Conservation (phyloP, 2,113 vertebrate genomes). For the Suricata suricatta region DNA sequence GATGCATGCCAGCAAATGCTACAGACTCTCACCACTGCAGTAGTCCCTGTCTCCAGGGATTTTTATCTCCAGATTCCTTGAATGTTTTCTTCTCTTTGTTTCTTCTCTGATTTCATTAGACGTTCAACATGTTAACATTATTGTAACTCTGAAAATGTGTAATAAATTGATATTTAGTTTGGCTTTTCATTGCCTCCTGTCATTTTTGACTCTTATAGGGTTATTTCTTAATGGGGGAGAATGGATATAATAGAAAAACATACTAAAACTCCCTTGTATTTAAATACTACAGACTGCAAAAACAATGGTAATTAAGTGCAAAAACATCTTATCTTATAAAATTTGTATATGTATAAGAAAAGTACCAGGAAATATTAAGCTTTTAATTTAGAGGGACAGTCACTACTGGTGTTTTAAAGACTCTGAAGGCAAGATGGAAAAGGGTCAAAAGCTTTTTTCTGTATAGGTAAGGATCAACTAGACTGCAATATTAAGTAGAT, state of each 20-base stretch:
- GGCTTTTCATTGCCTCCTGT: not conserved
- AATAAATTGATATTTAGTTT: not conserved
- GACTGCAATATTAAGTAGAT: not conserved
- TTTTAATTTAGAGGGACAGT: not conserved
- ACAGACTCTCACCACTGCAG: not conserved
- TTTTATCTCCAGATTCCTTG: not conserved
- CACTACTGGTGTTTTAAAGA: not conserved
- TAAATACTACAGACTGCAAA: not conserved
- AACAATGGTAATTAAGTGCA: not conserved
- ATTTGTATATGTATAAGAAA: not conserved
- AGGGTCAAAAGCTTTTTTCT: not conserved
- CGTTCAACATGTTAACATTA: not conserved
- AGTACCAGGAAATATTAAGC: not conserved
- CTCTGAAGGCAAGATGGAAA: not conserved
- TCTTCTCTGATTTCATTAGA: not conserved
- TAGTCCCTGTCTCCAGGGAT: not conserved
- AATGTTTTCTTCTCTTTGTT: not conserved
- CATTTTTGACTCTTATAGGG: not conserved
- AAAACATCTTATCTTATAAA: not conserved
- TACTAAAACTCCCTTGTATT: not conserved
- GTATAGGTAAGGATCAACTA: not conserved
- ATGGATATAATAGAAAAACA: not conserved
- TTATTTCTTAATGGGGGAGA: not conserved
- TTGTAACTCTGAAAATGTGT: not conserved
- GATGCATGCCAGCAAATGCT: not conserved